These are phyloP conservation scores for Drosophila saltans DNA, from an alignment of 1,140 invertebrate species.

Conservation along the genomic window DNA sequence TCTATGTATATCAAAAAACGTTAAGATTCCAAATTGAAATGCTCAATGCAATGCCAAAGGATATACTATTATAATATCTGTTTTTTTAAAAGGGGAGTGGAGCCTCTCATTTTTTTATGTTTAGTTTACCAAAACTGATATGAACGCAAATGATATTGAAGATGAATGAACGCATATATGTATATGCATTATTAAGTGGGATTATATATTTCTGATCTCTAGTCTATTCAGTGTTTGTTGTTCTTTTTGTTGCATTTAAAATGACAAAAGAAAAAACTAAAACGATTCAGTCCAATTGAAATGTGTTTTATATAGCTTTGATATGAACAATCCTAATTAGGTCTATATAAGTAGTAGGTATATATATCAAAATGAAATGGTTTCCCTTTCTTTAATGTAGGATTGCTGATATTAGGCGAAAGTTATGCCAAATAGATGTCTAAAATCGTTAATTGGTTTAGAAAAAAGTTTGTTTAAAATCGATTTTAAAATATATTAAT, in stretches of 20 bases:
- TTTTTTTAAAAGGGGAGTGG: not conserved
- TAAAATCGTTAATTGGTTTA: not conserved
- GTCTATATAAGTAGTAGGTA: not conserved
- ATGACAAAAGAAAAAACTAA: constrained; percentile 52
- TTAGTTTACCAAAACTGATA: constrained; percentile 58
- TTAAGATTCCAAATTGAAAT: constrained; percentile 7
- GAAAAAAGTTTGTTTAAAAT: constrained; percentile 8
- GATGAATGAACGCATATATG: constrained; percentile 16
- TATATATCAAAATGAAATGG: not conserved
- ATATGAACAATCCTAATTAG: constrained; percentile 53
- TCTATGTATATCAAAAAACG: not conserved
- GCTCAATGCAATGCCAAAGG: not conserved
- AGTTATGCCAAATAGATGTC: not conserved
- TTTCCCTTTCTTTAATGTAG: not conserved
- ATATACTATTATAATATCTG: constrained; percentile 15
- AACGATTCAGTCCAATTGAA: constrained; percentile 69
- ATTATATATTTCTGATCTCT: constrained; percentile 33
- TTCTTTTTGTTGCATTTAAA: constrained; percentile 58
- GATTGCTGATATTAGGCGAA: constrained; percentile 3
- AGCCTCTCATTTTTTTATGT: constrained; percentile 22
- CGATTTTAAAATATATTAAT: not conserved
- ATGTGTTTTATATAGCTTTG: constrained; percentile 47
- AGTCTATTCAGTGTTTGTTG: constrained; percentile 44
- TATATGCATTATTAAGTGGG: constrained; percentile 25
- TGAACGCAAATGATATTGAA: constrained; percentile 73